Percentiles rank a stretch among this genome's conserved stretches.
Conservation (phyloP, 2,888 invertebrate species). For the Ephialtes manifestator region DNA sequence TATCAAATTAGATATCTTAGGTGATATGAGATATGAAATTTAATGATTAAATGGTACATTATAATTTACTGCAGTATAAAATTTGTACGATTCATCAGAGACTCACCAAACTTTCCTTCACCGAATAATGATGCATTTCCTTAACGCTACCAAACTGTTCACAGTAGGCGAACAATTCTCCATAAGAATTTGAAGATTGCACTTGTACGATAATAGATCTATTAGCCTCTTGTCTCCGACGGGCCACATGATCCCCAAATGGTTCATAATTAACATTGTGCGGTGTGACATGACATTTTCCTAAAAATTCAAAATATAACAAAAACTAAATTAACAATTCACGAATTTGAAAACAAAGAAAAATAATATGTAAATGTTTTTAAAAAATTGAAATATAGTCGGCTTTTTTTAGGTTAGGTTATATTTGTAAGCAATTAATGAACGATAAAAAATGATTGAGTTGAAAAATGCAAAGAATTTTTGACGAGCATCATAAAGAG, state of each 20-base stretch:
- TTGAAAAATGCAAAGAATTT: not conserved
- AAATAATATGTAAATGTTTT: not conserved
- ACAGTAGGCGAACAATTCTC: slow-evolving; percentile 91
- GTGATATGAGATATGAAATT: not conserved
- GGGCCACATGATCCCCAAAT: slow-evolving; percentile 88
- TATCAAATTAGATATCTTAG: not conserved
- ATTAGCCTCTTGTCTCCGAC: slow-evolving; percentile 89
- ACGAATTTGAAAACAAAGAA: not conserved
- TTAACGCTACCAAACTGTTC: slow-evolving; percentile 89
- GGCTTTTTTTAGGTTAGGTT: slow-evolving; percentile 49
- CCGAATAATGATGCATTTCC: slow-evolving; percentile 89
- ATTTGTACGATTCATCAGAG: not conserved
- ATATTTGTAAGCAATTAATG: not conserved
- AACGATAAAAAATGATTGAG: not conserved
- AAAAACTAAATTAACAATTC: not conserved
- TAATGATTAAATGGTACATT: slow-evolving; percentile 4
- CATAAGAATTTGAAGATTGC: slow-evolving; percentile 90
- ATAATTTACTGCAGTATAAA: not conserved
- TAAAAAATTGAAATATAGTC: not conserved
- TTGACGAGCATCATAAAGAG: not conserved
- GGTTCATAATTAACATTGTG: slow-evolving; percentile 58
- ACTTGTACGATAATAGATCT: slow-evolving; percentile 92
- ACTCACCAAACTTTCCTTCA: slow-evolving; percentile 83
- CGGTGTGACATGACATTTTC: slow-evolving; percentile 53
- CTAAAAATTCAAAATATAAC: slow-evolving; percentile 25